phyloP scores from a whole-genome alignment of 2,797 vertebrate genomes.

The Trematomus bernacchii region DNA sequence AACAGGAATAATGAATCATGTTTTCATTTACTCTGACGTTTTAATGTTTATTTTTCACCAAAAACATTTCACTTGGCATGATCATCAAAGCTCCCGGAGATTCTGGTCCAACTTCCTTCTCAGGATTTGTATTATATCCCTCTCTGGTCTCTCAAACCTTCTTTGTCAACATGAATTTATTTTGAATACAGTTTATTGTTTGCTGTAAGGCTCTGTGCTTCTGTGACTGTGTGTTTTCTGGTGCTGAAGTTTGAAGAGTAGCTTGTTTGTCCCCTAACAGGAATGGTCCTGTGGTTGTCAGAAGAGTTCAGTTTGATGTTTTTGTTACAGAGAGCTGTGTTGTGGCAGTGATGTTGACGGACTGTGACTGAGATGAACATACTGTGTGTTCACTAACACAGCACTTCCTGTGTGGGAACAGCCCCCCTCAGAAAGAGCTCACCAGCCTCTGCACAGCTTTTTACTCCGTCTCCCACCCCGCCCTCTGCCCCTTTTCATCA shows the following conservation, averaged over 20 bases:
- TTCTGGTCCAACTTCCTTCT: slow-evolving; percentile 5
- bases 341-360: slow-evolving; percentile 68
- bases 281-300: slow-evolving; percentile 64
- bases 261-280: slow-evolving; percentile 51
- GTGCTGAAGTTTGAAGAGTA: slow-evolving; percentile 30
- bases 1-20: neutral
- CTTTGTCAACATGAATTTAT: slow-evolving; percentile 27
- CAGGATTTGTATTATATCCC: neutral
- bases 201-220: slow-evolving; percentile 19
- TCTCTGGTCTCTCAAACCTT: slow-evolving; percentile 44
- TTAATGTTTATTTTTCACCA: slow-evolving; percentile 12
- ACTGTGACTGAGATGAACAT: slow-evolving; percentile 75
- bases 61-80: slow-evolving; percentile 1
- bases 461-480: slow-evolving; percentile 76
- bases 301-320: slow-evolving; percentile 60
- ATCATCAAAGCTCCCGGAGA: slow-evolving; percentile 6
- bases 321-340: slow-evolving; percentile 59
- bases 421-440: slow-evolving; percentile 68
- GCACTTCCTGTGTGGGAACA: slow-evolving; percentile 79
- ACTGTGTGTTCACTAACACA: slow-evolving; percentile 77
- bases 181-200: slow-evolving; percentile 30
- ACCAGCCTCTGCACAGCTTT: slow-evolving; percentile 72
- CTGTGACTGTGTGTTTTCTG: slow-evolving; percentile 16
- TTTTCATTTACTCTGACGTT: slow-evolving; percentile 18
- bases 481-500: slow-evolving; percentile 67